Conservation (phyloP, 2,888 invertebrate genomes). For the Cephus nigrinus region DNA sequence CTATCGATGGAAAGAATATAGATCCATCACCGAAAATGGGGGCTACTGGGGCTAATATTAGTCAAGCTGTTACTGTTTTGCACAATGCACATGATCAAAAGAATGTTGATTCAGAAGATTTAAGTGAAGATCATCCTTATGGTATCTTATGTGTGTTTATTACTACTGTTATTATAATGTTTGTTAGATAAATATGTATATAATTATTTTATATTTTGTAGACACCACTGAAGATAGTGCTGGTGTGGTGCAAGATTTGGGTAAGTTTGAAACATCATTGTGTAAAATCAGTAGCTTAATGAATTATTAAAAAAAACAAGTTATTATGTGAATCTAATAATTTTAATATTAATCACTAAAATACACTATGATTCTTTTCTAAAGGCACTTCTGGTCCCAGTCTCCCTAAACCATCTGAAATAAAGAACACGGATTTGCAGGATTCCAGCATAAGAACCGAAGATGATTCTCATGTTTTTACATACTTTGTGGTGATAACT, state of each 20-base stretch:
- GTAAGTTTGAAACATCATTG: not conserved
- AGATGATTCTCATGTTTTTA: constrained; percentile 76
- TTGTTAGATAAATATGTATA: not conserved
- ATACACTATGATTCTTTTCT: not conserved
- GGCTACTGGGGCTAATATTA: not conserved
- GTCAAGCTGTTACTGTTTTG: constrained; percentile 18
- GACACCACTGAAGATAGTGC: constrained; percentile 16
- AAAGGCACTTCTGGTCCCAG: not conserved
- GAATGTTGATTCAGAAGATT: constrained; percentile 20
- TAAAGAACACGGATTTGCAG: constrained; percentile 15
- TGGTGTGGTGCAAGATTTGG: not conserved
- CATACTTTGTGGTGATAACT: constrained; percentile 75
- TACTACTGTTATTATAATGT: not conserved
- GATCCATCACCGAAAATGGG: not conserved
- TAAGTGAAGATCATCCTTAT: not conserved
- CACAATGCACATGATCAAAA: constrained; percentile 31
- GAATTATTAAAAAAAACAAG: not conserved
- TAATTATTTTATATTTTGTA: constrained; percentile 20
- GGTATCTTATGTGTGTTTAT: constrained; percentile 15
- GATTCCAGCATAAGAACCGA: constrained; percentile 50
- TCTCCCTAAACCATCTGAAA: constrained; percentile 5
- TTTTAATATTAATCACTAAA: not conserved
- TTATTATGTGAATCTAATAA: not conserved
- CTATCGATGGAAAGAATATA: not conserved
- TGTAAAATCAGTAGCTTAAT: not conserved